Conservation (phyloP, 2,113 vertebrate genomes). For the Puma concolor region DNA sequence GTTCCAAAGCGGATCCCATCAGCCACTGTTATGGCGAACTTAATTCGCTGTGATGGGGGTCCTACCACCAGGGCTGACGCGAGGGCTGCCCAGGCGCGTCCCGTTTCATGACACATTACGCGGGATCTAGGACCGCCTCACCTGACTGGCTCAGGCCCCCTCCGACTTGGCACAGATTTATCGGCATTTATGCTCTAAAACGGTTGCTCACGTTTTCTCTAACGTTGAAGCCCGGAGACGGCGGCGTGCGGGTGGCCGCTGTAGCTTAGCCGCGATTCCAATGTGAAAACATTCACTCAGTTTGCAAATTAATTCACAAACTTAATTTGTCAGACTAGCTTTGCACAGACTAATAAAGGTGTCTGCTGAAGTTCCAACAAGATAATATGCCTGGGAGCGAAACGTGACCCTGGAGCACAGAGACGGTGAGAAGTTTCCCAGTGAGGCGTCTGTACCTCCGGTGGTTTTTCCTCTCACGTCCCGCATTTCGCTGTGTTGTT, state of each 20-base stretch:
- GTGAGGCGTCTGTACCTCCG: fast-evolving
- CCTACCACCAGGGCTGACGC: neutral
- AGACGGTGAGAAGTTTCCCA: fast-evolving
- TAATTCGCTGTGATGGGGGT: conserved; percentile 61
- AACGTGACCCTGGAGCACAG: fast-evolving
- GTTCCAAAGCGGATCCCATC: conserved; percentile 76
- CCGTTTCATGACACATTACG: conserved; percentile 63
- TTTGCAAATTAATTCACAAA: neutral
- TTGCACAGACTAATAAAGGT: neutral
- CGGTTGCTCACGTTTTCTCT: neutral
- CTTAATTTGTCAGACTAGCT: neutral
- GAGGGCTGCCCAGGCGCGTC: neutral
- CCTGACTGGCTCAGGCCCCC: neutral
- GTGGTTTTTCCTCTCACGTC: fast-evolving
- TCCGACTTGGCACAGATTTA: conserved; percentile 54
- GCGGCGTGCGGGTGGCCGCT: fast-evolving
- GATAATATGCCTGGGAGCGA: neutral
- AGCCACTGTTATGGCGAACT: conserved; percentile 69
- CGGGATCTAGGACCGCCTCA: neutral
- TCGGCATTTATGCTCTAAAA: conserved; percentile 63
- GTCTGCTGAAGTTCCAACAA: neutral
- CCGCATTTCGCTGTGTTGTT: fast-evolving
- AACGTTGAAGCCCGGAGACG: fast-evolving
- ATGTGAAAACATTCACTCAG: fast-evolving
- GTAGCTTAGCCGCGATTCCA: fast-evolving